Evolutionary conservation across 35 echinoderm and acorn worm species (phyloP).

Genomic region (Diadema setosum): DNA sequence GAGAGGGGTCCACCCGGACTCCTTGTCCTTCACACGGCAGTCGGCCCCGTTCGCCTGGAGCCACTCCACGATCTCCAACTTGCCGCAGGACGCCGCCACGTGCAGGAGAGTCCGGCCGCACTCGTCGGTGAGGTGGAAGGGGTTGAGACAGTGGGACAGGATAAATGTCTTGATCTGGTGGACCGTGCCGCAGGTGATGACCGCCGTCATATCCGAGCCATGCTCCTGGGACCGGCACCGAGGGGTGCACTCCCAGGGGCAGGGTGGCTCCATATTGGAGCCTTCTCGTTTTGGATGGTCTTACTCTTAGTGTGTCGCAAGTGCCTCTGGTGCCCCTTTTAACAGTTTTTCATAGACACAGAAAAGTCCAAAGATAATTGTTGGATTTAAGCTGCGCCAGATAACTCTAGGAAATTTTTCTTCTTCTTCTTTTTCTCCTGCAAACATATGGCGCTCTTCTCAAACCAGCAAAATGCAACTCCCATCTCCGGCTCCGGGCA

Average conservation of each 20-base stretch:
- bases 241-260: constrained; percentile 56
- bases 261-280: neutral
- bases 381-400: no score
- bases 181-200: constrained; percentile 66
- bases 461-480: neutral
- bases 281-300: no score
- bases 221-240: constrained; percentile 66
- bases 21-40: constrained; percentile 41
- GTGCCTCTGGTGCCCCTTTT: no score
- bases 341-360: no score
- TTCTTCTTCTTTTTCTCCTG: no score
- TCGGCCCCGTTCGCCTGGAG: constrained; percentile 67
- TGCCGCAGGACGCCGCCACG: constrained; percentile 85
- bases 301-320: no score
- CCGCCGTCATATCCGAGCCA: constrained; percentile 64
- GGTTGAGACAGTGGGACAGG: constrained; percentile 27
- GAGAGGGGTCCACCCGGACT: constrained; percentile 92
- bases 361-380: no score
- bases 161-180: constrained; percentile 74
- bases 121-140: constrained; percentile 55
- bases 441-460: no score
- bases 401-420: no score
- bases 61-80: constrained; percentile 77
- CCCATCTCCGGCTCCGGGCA: neutral
- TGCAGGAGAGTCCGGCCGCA: constrained; percentile 69